Evolutionary conservation across 2,888 invertebrate species (phyloP), one percentile per base, ranked within the genome.

Genomic region (Caenorhabditis sp.): DNA sequence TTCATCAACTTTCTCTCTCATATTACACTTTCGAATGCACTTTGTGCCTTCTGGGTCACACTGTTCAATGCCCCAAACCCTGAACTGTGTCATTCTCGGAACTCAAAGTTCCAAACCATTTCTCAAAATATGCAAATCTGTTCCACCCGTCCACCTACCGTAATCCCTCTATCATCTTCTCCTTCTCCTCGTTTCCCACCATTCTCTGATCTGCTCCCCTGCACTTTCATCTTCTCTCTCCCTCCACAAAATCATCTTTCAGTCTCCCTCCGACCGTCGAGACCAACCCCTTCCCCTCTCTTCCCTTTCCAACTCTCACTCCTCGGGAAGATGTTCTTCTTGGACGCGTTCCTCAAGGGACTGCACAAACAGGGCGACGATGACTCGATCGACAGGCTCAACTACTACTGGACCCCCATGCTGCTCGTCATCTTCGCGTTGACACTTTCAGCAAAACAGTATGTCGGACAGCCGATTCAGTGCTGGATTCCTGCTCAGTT

Each of bases 401-500:
- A 91, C 80, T 91, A 91, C 80, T 90, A 90, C 74, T 89, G 85
- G 85, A 90, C 89, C 1, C 91, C 91, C 5, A 88, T 91, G 89
- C 70, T 91, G 28, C 78, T 91, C 26, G 87, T 91, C 71, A 89
- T 91, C 55, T 91, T 91, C 81, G 87, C 91, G 1, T 77, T 91
- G 47, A 91, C 91, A 13, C 86, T 91, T 18, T 87, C 88, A 24
- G 91, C 91, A 40, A 91, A 91, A 80, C 91, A 91, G 87, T 91
- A 91, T 67, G 91, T 91, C 53, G 91, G 91, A 15, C 90, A 90
- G 83, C 91, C 91, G 1, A 92, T 91, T 71, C 91, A 91, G 70
- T 91, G 91, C 72, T 91, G 91, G 91, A 89, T 91, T 58, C 91
- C 91, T 0, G 91, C 91, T 32, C 91, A 91, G 68, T 90, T 91